Evolutionary conservation across 2,113 vertebrate species (phyloP), one percentile per base, ranked within the genome.

Genomic region (Cheirogaleus medius): DNA sequence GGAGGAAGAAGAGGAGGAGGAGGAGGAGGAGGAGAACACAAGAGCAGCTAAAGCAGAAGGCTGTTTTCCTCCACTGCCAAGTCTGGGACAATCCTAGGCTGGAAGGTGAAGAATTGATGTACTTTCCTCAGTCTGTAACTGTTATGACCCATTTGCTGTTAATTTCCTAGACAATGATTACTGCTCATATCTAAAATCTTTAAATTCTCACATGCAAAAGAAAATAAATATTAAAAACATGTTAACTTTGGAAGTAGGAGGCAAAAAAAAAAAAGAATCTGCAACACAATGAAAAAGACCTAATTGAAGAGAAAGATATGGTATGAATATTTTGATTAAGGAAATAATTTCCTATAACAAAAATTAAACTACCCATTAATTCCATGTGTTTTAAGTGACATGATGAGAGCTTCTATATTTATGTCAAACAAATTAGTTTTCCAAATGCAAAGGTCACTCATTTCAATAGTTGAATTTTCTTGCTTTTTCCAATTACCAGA

Each of bases 401-500:
- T 77, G 39, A 87, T 49, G 18, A 94, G 60, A 84, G 8, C 2
- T 49, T 44, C 64, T 91, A 47, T 91, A 78, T 92, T 97, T 97
- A 60, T 47, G 15, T 58, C 4, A 0, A 87, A 94, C n/a, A 87
- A 95, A 97, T 94, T 90, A 85, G 52, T 85, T 98, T 95, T 95
- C 91, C 52, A 97, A 87, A 94, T 76, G 39, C 69, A 96, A 96
- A 96, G 63, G 86, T 97, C 88, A 89, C 10, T 93, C 49, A 77
- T 77, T 94, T 90, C 82, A 90, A 39, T 63, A 80, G 91, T 37
- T 90, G 56, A 64, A n/a, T 63, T 83, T 86, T 89, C 73, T 86
- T 80, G 49, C 87, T 69, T 89, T 95, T 96, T 91, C 90, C 69
- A 96, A 95, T 97, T 94, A 97, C 63, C 94, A 96, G n/a, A 95